phyloP scores from a whole-genome alignment of 1,140 invertebrate genomes.

The Hycleus phaleratus region DNA sequence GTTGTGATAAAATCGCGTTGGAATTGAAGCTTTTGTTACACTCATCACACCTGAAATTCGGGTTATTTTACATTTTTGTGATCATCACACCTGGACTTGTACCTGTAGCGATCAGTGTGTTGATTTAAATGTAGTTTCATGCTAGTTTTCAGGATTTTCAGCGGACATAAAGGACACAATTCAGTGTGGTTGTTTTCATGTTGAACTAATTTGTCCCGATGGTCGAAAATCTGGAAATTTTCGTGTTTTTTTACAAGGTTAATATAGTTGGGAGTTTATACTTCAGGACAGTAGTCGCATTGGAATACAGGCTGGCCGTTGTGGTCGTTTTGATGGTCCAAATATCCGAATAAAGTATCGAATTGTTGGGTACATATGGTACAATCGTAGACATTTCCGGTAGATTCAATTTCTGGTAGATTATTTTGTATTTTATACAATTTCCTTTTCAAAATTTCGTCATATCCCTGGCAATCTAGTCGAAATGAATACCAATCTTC shows the following conservation, averaged over 20 bases:
- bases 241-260: not conserved
- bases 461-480: slow-evolving; percentile 17
- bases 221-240: slow-evolving; percentile 18
- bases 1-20: slow-evolving; percentile 13
- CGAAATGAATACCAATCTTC: slow-evolving; percentile 22
- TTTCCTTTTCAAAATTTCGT: not conserved
- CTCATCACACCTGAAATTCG: slow-evolving; percentile 22
- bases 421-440: not conserved
- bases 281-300: slow-evolving; percentile 24
- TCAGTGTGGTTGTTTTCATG: slow-evolving; percentile 25
- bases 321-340: slow-evolving; percentile 23
- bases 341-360: slow-evolving; percentile 19
- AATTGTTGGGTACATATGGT: slow-evolving; percentile 18
- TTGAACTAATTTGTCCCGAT: slow-evolving; percentile 16
- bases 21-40: slow-evolving; percentile 22
- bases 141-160: slow-evolving; percentile 21
- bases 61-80: not conserved
- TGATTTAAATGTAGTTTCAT: slow-evolving; percentile 28
- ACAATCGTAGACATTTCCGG: not conserved
- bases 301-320: slow-evolving; percentile 20
- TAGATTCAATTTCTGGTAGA: not conserved
- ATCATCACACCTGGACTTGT: not conserved
- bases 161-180: slow-evolving; percentile 25
- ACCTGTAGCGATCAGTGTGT: slow-evolving; percentile 28
- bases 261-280: not conserved